Base-by-base conservation (phyloP, 2,888 invertebrate species). In the Ferdinandea cuprea region DNA sequence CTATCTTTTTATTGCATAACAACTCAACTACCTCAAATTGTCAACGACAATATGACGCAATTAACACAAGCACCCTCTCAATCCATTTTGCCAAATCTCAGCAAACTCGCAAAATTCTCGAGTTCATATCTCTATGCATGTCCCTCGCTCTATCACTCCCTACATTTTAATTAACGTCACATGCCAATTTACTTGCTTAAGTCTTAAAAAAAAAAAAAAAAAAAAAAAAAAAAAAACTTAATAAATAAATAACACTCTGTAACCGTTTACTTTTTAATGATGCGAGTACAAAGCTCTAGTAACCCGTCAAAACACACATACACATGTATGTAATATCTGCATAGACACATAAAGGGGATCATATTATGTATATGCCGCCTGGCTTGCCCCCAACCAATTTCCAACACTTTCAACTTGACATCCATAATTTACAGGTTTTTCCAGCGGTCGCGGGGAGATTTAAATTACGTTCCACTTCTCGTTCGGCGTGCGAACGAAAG, bases 91-190 rank as follows among this genome's bases (percentile, higher is more conserved):
- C 17, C 19, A 46, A 40, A 61, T 32, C 37, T 42, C 50, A 37
- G 50, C n/a, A 42, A 35, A 69, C 58, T 19, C 50, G 17, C 25
- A 11, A 50, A 52, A 68, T 56, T 37, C 54, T 25, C 5, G n/a
- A 2, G 1, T 30, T 15, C 4, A 17, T 19, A 37, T 46, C 30
- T 17, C 30, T 15, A n/a, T 35, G n/a, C n/a, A n/a, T n/a, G n/a
- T n/a, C n/a, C n/a, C 40, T 65, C 8, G 21, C 28, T 40, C 56
- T 50, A 40, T 72, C 25, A 15, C 28, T 25, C 58, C 32, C 35
- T 40, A 37, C 48, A 35, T 46, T 77, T 77, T 77, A 77, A 77
- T 69, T 68, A 77, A 59, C 52, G 76, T 61, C 76, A 69, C 61
- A 61, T 56, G 48, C 40, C 44, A 61, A 68, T 61, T 54, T 46